phyloP scores from a whole-genome alignment of 2,888 invertebrate species.

The Drosophila lutescens region DNA sequence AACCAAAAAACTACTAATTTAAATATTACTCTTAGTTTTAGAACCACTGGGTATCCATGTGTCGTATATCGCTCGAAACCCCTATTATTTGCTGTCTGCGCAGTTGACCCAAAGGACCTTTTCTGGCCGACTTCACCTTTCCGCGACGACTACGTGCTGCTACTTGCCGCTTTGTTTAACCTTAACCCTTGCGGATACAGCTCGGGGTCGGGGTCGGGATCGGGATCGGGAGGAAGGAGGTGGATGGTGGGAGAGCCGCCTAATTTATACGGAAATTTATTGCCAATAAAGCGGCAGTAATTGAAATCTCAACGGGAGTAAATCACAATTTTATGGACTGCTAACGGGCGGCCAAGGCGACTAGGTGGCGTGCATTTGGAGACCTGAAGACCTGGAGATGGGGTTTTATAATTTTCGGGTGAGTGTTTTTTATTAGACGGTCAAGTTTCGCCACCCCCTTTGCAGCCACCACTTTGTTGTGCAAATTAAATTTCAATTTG shows the following conservation, averaged over 20 bases:
- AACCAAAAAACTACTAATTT: too few species aligned
- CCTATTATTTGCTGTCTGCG: slow-evolving; percentile 13
- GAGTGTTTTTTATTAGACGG: slow-evolving; percentile 39
- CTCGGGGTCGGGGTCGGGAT: not conserved
- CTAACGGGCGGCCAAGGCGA: slow-evolving; percentile 31
- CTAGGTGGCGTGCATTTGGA: not conserved
- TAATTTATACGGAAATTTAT: slow-evolving; percentile 81
- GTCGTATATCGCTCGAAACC: not conserved
- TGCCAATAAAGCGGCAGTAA: slow-evolving; percentile 80
- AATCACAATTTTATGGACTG: slow-evolving; percentile 80
- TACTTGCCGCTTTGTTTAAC: slow-evolving; percentile 40
- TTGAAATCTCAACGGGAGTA: slow-evolving; percentile 80
- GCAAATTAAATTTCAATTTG: slow-evolving; percentile 77
- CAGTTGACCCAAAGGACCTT: slow-evolving; percentile 19
- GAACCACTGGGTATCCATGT: not conserved
- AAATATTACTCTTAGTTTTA: too few species aligned
- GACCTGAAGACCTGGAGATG: slow-evolving; percentile 13
- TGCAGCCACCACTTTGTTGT: slow-evolving; percentile 60
- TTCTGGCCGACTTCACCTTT: slow-evolving; percentile 33
- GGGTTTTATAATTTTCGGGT: slow-evolving; percentile 73
- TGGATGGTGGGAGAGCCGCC: slow-evolving; percentile 54
- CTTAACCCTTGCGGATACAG: slow-evolving; percentile 39
- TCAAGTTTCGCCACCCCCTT: slow-evolving; percentile 19
- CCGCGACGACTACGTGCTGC: slow-evolving; percentile 29
- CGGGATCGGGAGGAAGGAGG: not conserved